Percentiles rank a stretch among this genome's conserved stretches.
Evolutionary conservation across 92 coral and sea anemone species (phyloP).

Genomic region (Porites evermanni): DNA sequence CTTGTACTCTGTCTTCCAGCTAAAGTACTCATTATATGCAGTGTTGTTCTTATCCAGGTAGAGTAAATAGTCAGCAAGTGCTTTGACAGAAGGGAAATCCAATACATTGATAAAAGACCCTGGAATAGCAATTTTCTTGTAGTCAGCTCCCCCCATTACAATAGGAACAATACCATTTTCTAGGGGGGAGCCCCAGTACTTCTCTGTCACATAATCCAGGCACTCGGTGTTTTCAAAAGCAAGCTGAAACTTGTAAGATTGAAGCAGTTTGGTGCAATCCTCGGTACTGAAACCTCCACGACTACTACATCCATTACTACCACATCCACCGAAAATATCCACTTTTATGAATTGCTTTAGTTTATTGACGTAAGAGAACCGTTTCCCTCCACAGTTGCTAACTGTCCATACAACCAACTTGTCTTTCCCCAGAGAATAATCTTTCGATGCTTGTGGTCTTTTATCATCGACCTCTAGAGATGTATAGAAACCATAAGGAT

Average conservation of each 20-base stretch:
- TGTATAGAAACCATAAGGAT: conserved; percentile 56
- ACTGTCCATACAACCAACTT: conserved; percentile 56
- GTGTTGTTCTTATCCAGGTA: conserved; percentile 59
- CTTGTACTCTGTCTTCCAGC: background rate
- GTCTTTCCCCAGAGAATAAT: conserved; percentile 48
- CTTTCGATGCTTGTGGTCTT: background rate
- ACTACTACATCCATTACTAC: conserved; percentile 14
- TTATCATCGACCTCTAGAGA: conserved; percentile 18
- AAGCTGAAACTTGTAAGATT: conserved; percentile 58
- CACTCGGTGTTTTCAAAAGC: conserved; percentile 74
- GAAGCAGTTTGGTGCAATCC: conserved; percentile 43
- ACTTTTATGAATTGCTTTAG: conserved; percentile 49
- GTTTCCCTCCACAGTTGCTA: conserved; percentile 31
- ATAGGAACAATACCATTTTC: conserved; percentile 64
- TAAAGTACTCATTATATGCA: conserved; percentile 26
- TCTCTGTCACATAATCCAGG: conserved; percentile 72
- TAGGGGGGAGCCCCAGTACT: conserved; percentile 51
- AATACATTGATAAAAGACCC: conserved; percentile 64
- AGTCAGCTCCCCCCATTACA: conserved; percentile 65
- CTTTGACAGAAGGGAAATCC: conserved; percentile 53
- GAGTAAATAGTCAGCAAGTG: conserved; percentile 62
- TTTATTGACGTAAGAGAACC: conserved; percentile 51
- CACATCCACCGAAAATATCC: conserved; percentile 55
- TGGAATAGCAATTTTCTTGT: conserved; percentile 57
- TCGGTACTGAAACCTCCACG: background rate